phyloP scores from a whole-genome alignment of 2,113 vertebrate species.

The Proteles cristata region DNA sequence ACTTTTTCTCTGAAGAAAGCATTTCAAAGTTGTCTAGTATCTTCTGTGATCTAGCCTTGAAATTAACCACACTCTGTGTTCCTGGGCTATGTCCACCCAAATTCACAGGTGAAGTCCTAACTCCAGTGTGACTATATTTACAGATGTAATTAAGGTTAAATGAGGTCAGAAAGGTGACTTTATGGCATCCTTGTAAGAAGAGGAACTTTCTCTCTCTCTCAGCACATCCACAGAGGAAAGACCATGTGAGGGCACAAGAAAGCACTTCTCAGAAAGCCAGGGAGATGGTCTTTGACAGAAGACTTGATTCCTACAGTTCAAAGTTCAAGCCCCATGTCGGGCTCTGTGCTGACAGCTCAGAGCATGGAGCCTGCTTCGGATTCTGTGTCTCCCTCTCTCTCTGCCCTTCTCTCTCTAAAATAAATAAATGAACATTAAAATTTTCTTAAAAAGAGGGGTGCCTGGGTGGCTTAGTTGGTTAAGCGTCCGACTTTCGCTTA shows the following conservation, averaged over 20 bases:
- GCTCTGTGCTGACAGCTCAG: too few relatives aligned
- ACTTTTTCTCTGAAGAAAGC: neutral
- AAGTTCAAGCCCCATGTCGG: too few relatives aligned
- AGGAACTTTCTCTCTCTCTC: neutral
- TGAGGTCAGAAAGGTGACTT: neutral
- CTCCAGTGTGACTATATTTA: neutral
- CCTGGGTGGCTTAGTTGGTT: too few relatives aligned
- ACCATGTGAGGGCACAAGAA: neutral
- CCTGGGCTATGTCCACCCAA: neutral
- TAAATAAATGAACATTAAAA: too few relatives aligned
- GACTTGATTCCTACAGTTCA: neutral
- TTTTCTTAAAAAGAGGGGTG: too few relatives aligned
- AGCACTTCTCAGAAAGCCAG: neutral
- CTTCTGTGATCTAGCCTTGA: neutral
- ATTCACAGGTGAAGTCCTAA: neutral
- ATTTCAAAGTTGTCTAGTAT: neutral
- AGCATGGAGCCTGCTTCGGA: neutral
- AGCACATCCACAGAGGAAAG: too few relatives aligned
- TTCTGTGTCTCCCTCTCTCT: too few relatives aligned
- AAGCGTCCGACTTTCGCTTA: too few relatives aligned
- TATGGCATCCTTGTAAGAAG: neutral
- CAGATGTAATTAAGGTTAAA: neutral
- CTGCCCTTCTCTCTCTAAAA: too few relatives aligned
- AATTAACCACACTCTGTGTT: neutral
- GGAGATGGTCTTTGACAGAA: neutral